Percentiles rank a stretch among this genome's conserved stretches.
Conservation (phyloP, 1,140 invertebrate genomes). For the Zaprionus capensis region DNA sequence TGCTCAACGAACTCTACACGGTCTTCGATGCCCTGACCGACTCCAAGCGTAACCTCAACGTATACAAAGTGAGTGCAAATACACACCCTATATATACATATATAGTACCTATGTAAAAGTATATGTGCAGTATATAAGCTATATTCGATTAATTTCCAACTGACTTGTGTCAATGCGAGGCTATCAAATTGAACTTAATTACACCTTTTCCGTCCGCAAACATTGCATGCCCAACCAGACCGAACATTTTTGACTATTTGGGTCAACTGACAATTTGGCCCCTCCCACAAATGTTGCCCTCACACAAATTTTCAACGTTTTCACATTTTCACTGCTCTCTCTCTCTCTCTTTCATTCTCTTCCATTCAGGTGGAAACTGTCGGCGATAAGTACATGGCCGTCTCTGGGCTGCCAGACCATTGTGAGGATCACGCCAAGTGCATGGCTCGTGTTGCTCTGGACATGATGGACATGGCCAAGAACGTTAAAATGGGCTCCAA, state of each 20-base stretch:
- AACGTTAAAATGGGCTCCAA: slow-evolving; percentile 94
- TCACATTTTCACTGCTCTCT: not conserved
- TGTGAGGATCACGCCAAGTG: slow-evolving; percentile 96
- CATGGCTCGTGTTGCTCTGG: slow-evolving; percentile 95
- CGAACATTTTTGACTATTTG: slow-evolving; percentile 39
- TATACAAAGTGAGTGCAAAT: slow-evolving; percentile 92
- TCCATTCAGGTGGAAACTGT: slow-evolving; percentile 98
- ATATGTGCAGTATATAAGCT: not conserved
- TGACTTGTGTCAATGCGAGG: slow-evolving; percentile 8
- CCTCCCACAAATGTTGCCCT: not conserved
- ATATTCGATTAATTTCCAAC: not conserved
- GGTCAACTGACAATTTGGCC: slow-evolving; percentile 55
- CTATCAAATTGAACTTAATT: slow-evolving; percentile 55
- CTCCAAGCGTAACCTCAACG: slow-evolving; percentile 94
- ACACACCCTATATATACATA: not conserved
- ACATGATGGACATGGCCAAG: slow-evolving; percentile 97
- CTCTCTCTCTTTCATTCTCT: not conserved
- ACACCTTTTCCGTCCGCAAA: slow-evolving; percentile 50
- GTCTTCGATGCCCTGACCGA: slow-evolving; percentile 96
- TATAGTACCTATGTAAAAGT: not conserved
- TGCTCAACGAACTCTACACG: slow-evolving; percentile 96
- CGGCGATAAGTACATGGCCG: slow-evolving; percentile 99
- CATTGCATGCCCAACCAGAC: slow-evolving; percentile 17
- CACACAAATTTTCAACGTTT: slow-evolving; percentile 19
- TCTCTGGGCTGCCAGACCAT: slow-evolving; percentile 97